phyloP scores from a whole-genome alignment of 2,113 vertebrate genomes.

The Caranx ignobilis region DNA sequence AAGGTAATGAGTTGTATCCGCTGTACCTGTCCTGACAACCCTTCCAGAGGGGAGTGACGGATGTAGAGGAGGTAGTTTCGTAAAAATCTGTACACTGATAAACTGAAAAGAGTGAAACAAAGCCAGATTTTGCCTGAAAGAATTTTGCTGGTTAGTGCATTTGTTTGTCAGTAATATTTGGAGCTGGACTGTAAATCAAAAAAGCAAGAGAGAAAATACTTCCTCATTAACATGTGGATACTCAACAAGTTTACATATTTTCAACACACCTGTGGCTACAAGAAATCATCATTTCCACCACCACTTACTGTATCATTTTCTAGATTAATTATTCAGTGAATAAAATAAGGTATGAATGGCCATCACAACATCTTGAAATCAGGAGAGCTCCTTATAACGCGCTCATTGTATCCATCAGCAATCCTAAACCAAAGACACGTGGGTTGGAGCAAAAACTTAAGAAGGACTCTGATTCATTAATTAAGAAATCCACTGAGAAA shows the following conservation, averaged over 20 bases:
- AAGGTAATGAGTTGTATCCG: no score
- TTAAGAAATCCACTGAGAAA: neutral
- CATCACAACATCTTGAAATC: neutral
- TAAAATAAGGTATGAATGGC: neutral
- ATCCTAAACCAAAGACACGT: neutral
- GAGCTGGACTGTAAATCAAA: neutral
- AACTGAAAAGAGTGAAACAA: neutral
- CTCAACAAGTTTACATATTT: neutral
- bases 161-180: neutral
- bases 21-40: no score
- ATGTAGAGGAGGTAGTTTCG: no score
- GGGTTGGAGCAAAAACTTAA: neutral
- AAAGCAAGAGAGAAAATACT: neutral
- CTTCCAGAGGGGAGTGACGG: no score
- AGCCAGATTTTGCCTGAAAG: neutral
- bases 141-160: neutral
- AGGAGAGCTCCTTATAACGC: neutral
- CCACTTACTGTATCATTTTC: neutral
- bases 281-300: no score
- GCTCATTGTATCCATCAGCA: neutral
- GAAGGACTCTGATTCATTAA: neutral
- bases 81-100: neutral
- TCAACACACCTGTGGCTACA: no score
- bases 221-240: neutral
- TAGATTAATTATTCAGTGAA: neutral